Evolutionary conservation across 1,140 invertebrate species (phyloP), one percentile per base, ranked within the genome.

Genomic region (Pteromalus puparum): DNA sequence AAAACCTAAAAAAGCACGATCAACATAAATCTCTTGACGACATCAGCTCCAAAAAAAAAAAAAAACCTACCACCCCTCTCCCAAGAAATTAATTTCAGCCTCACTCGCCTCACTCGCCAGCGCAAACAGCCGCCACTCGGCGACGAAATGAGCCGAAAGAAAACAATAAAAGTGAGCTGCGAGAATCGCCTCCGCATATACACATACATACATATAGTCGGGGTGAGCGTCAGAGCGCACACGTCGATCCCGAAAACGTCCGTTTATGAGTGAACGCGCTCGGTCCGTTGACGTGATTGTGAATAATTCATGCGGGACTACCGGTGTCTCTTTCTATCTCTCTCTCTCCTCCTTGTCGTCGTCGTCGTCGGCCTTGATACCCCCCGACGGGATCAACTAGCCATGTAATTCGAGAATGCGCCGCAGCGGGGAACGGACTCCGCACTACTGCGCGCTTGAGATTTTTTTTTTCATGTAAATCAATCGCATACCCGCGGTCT

Each of bases 401-500:
- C 77, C 70, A 53, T 68, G 78, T 80, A 84, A 84, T 81, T 84
- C 34, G 70, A 84, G 78, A 84, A 65, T 30, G 10, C 83, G 53
- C 53, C 18, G 21, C 21, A 61, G 53, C 53, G 42, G 26, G 10
- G 42, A 73, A 24, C 18, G 34, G 12, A n/a, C n/a, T n/a, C n/a
- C n/a, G n/a, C n/a, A 34, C 30, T 28, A 34, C 73, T 42, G 73
- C 15, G 38, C 15, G 30, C 7, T 9, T 7, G 13, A 42, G 61
- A 77, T 46, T 42, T 42, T 42, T 18, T 46, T 84, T 84, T 83
- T 79, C 78, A 83, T 83, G 67, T 53, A 79, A 79, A 73, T 73
- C 42, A 38, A 83, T 83, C 26, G 15, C 5, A 2, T 9, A 13
- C 46, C 46, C 21, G 65, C 21, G 61, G 26, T 70, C 65, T 13